Base-by-base conservation (phyloP, 2,888 invertebrate genomes). In the Agonopterix arenella region DNA sequence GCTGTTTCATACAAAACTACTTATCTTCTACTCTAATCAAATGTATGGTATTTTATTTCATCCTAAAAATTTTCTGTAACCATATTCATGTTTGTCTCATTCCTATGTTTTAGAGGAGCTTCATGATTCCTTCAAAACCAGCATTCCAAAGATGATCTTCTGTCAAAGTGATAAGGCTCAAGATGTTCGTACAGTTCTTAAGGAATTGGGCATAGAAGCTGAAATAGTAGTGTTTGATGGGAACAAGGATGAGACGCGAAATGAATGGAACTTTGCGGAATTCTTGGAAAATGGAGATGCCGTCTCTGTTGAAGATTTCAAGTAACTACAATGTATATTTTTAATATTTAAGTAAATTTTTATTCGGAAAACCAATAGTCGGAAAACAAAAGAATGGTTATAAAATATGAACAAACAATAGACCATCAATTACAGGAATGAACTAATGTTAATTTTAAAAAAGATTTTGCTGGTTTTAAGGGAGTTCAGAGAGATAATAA, bases 101-200 rank as follows among this genome's bases (percentile, higher is more conserved):
- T 10, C 38, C 1, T 38, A 38, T 38, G n/a, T 74, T 68, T 44
- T 57, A 83, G 83, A 53, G 37, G 83, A 84, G 54, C 64, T 83
- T 1, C 59, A 67, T 50, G 53, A 59, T 0, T 65, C 71, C 0
- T 80, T 82, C 45, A 59, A 60, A 2, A 59, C 66, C n/a, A 66
- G 64, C 40, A 56, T 57, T 36, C 80, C 84, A 0, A 83, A 74
- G 54, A 56, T 78, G 49, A 66, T 83, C 55, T 80, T 83, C 60
- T 83, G 82, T 47, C 77, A 82, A 52, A 73, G 69, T 11, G 72
- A 78, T 1, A 76, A 67, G 53, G 70, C 73, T 0, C 50, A 66
- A 0, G 75, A 77, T 38, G 64, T 79, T 0, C 67, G 72, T 46
- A 53, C 64, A 28, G 67, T 69, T 1, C 48, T 82, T 2, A 68